Conservation (phyloP, 2,113 vertebrate species). For the Pygathrix nemaeus region DNA sequence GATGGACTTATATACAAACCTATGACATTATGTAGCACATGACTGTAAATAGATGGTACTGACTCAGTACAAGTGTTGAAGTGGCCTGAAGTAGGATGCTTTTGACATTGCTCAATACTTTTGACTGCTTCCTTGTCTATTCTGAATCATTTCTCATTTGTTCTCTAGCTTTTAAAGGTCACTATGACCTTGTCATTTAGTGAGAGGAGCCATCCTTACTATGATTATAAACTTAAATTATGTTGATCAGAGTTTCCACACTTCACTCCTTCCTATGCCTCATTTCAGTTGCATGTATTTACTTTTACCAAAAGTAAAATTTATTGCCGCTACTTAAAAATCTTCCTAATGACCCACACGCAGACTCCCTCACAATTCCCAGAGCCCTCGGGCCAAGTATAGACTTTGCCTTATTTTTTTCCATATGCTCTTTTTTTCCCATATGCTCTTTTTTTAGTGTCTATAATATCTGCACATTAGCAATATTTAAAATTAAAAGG, state of each 20-base stretch:
- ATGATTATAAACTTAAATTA: conserved; percentile 23
- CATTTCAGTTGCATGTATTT: background rate
- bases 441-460: background rate
- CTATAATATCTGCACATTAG: conserved; percentile 8
- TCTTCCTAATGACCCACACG: background rate
- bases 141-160: background rate
- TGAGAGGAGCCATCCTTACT: background rate
- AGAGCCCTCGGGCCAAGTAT: background rate
- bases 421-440: background rate
- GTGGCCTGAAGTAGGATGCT: background rate
- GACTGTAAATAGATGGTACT: background rate
- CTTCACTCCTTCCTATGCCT: background rate
- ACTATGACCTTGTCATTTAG: background rate
- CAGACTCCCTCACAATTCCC: background rate
- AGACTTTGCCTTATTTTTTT: background rate
- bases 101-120: background rate
- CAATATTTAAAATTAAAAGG: conserved; percentile 45
- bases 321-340: background rate
- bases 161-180: conserved; percentile 14
- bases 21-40: background rate
- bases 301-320: conserved; percentile 22
- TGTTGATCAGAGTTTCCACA: background rate
- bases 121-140: background rate
- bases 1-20: background rate
- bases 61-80: background rate